Base-by-base conservation (phyloP, 1,140 invertebrate species). In the Plectrocnemia conspersa region DNA sequence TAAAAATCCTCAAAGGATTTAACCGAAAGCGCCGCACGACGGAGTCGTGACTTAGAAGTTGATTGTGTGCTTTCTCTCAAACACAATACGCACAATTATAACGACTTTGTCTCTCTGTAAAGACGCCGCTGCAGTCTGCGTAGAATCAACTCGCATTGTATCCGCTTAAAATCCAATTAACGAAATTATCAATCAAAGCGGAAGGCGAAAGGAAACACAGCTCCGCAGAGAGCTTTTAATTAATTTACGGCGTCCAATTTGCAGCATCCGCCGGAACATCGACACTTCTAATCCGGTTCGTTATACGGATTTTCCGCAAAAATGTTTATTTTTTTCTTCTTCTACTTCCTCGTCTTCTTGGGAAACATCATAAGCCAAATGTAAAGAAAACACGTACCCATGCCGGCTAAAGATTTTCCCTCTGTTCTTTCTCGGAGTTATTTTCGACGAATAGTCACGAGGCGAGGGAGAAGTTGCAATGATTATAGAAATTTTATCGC, bases 361-460 rank as follows among this genome's bases (percentile, higher is more conserved):
- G 38, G 41, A 57, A 45, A 50, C 29, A 24, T 59, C 52, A 59
- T 59, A 59, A 59, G 57, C 57, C 47, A 59, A 59, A 59, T 59
- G 57, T 54, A 50, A 54, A 40, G 52, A 54, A 59, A 59, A 54
- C 57, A 59, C 57, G 57, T 59, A 48, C 33, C 47, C 45, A 19
- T 48, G 16, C 33, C 27, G 25, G 47, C n/a, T n/a, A n/a, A n/a
- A n/a, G n/a, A n/a, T 50, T 50, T 23, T 47, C 35, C 35, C 18
- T 13, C 16, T 19, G 29, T 49, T 57, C 16, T 47, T 52, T 52
- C 45, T 36, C 47, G 19, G 19, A 47, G 36, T 55, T 45, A 23
- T 13, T 36, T 16, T 16, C 22, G 29, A 32, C 7, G 33, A 24
- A 48, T 54, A 40, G 46, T 54, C 52, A 32, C 27, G 25, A 35